Percentiles rank a stretch among this genome's conserved stretches.
These are phyloP conservation scores for Nephrotoma flavescens DNA, from an alignment of 2,888 invertebrate species.

Conservation along the genomic window DNA sequence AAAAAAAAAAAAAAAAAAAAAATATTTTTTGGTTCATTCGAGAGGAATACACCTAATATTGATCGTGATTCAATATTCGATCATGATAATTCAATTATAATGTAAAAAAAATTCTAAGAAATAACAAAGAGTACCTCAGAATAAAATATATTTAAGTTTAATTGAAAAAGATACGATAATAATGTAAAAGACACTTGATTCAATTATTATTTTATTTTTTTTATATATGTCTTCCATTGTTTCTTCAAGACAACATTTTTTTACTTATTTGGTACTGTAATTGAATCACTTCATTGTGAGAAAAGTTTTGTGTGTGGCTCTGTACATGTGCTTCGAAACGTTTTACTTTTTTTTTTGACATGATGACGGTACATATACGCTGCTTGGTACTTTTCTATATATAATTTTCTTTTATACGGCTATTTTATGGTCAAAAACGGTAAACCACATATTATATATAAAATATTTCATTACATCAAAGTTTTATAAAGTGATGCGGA, in stretches of 20 bases:
- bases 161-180: neutral
- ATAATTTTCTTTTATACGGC: neutral
- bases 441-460: neutral
- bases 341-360: neutral
- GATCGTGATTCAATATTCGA: constrained; percentile 2
- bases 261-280: neutral
- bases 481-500: neutral
- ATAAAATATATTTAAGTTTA: neutral
- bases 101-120: neutral
- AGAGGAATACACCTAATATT: neutral
- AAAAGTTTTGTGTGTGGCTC: neutral
- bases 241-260: neutral
- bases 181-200: neutral
- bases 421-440: neutral
- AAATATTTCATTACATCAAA: neutral
- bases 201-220: neutral
- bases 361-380: neutral
- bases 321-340: neutral
- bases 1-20: neutral
- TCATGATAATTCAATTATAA: constrained; percentile 4
- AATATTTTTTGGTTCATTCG: neutral
- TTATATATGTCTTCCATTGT: neutral
- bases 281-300: neutral
- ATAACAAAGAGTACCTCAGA: neutral
- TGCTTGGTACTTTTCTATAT: neutral